Conservation (phyloP, 1,140 invertebrate species). For the Apis cerana region DNA sequence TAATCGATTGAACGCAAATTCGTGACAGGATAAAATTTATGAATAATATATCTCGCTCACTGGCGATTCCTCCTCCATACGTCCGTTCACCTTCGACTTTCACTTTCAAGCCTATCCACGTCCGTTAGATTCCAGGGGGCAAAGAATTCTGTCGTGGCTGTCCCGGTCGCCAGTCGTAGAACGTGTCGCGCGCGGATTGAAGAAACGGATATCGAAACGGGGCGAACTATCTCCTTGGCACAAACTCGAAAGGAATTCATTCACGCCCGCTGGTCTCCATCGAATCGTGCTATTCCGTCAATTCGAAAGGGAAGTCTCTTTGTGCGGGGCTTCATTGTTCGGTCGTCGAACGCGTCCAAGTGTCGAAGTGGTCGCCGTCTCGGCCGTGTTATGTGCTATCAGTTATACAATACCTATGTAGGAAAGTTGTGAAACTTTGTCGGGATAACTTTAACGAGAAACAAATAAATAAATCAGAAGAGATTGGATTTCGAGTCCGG, state of each 20-base stretch:
- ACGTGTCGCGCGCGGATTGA: neutral
- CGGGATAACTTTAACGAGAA: constrained; percentile 57
- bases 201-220: constrained; percentile 47
- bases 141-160: constrained; percentile 5
- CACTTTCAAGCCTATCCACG: neutral
- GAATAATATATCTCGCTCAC: neutral
- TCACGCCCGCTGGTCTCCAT: constrained; percentile 51
- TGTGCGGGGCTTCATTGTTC: constrained; percentile 56
- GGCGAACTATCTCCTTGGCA: constrained; percentile 37
- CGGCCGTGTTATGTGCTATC: constrained; percentile 6
- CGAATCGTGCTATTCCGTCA: constrained; percentile 39
- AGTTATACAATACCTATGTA: constrained; percentile 12
- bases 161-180: neutral
- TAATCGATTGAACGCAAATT: neutral
- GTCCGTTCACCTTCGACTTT: neutral
- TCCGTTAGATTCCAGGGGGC: constrained; percentile 27
- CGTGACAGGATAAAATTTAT: neutral
- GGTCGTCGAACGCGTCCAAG: constrained; percentile 37
- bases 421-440: constrained; percentile 42
- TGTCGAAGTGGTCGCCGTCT: constrained; percentile 35
- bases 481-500: neutral
- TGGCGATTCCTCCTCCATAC: neutral
- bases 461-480: constrained; percentile 61
- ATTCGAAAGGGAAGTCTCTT: constrained; percentile 55
- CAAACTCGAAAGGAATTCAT: constrained; percentile 47